Evolutionary conservation across 2,888 invertebrate species (phyloP).

Genomic region (Poecilus cupreus): DNA sequence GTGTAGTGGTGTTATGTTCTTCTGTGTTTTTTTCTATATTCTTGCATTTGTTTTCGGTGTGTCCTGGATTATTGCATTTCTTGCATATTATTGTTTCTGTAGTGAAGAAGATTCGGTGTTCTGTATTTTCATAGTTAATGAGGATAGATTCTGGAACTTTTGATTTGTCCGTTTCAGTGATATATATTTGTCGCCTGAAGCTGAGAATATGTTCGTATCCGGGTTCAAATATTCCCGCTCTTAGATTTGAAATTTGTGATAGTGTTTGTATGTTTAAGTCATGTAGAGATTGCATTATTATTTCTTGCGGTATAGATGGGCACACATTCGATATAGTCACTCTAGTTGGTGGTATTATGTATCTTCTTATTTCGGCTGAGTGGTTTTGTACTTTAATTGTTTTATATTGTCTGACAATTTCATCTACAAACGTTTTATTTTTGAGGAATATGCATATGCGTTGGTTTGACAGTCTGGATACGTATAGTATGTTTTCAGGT

Average conservation of each 20-base stretch:
- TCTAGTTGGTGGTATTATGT: conserved; percentile 24
- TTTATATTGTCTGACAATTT: conserved; percentile 21
- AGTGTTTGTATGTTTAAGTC: not conserved
- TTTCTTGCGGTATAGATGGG: conserved; percentile 30
- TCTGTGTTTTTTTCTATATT: not conserved
- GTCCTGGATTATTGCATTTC: not conserved
- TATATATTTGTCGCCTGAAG: not conserved
- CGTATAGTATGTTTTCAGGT: conserved; percentile 44
- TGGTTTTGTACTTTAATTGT: not conserved
- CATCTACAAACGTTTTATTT: conserved; percentile 29
- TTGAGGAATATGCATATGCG: conserved; percentile 38
- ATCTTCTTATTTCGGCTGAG: conserved; percentile 13
- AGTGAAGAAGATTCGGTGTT: not conserved
- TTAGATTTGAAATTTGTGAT: not conserved
- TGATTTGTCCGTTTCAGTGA: not conserved
- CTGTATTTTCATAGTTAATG: not conserved
- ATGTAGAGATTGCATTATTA: not conserved
- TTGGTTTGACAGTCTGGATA: conserved; percentile 47
- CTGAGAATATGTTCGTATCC: not conserved
- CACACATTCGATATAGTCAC: conserved; percentile 46
- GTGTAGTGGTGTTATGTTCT: not conserved
- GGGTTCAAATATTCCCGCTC: not conserved
- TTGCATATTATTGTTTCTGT: not conserved
- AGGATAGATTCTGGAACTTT: not conserved
- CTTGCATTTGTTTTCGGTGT: not conserved